Evolutionary conservation across 2,113 vertebrate genomes (phyloP).

Genomic region (Enhydra lutris): DNA sequence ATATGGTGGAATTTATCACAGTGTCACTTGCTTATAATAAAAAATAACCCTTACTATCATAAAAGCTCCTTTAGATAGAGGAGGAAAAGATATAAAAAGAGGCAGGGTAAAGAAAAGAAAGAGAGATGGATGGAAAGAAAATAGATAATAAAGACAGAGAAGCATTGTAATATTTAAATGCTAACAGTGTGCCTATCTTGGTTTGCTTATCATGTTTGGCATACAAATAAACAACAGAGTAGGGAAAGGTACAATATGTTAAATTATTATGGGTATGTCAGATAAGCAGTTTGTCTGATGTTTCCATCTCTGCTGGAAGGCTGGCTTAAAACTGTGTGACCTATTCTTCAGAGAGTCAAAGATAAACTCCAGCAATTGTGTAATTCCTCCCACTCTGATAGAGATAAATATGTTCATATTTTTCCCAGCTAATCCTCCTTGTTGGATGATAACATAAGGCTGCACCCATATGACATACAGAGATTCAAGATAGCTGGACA

Average conservation of each 20-base stretch:
- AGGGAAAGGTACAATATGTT: background rate
- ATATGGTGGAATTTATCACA: slow-evolving; percentile 16
- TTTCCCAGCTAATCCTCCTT: slow-evolving; percentile 53
- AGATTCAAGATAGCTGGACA: slow-evolving; percentile 32
- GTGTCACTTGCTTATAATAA: background rate
- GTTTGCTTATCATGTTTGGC: slow-evolving; percentile 50
- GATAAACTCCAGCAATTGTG: slow-evolving; percentile 54
- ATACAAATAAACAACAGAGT: slow-evolving; percentile 13
- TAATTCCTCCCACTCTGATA: slow-evolving; percentile 50
- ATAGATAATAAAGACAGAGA: background rate
- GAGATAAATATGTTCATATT: slow-evolving; percentile 62
- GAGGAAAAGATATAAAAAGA: background rate
- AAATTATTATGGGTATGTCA: slow-evolving; percentile 53
- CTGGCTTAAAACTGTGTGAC: slow-evolving; percentile 42
- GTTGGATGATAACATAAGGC: slow-evolving; percentile 34
- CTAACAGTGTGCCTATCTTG: slow-evolving; percentile 32
- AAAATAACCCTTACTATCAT: background rate
- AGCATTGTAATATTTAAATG: slow-evolving; percentile 46
- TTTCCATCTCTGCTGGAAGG: slow-evolving; percentile 57
- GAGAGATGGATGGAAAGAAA: background rate
- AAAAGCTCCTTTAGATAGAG: background rate
- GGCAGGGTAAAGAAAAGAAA: background rate
- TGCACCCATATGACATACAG: background rate
- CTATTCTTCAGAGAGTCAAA: slow-evolving; percentile 26
- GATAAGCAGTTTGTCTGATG: slow-evolving; percentile 59